A percentile compares a stretch with the other conserved stretches of the same genome.
phyloP scores from a whole-genome alignment of 2,797 vertebrate genomes.

The Micropoecilia bifurca region DNA sequence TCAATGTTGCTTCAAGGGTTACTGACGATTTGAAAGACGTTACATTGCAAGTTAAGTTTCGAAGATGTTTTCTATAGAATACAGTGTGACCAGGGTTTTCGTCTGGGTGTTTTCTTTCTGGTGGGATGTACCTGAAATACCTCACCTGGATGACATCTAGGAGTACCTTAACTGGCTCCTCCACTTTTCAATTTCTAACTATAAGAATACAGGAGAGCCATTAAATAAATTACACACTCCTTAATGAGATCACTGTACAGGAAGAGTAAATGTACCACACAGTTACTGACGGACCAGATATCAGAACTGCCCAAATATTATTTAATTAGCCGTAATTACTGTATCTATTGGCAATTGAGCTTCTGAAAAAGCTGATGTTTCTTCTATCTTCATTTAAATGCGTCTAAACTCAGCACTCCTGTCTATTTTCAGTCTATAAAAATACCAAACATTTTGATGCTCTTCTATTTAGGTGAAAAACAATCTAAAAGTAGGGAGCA shows the following conservation, averaged over 20 bases:
- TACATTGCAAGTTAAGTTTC: constrained; percentile 6
- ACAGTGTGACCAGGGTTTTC: not conserved
- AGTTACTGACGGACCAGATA: not conserved
- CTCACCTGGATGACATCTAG: no score
- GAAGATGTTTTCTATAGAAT: not conserved
- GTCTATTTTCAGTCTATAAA: not conserved
- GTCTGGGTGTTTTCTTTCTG: not conserved
- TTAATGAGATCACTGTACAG: constrained; percentile 15
- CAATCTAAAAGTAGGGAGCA: not conserved
- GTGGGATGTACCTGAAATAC: not conserved
- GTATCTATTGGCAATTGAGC: not conserved
- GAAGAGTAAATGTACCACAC: constrained; percentile 3
- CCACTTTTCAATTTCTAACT: constrained; percentile 1
- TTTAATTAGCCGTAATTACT: not conserved
- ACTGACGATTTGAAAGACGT: constrained; percentile 40
- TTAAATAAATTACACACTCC: constrained; percentile 1
- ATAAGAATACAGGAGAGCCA: not conserved
- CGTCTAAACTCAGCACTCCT: not conserved
- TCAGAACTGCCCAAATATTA: not conserved
- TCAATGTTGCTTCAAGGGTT: constrained; percentile 37
- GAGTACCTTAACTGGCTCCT: not conserved
- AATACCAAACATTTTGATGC: not conserved
- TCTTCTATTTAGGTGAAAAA: not conserved
- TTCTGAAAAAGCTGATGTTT: not conserved
- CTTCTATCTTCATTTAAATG: not conserved